A percentile compares a stretch with the other conserved stretches of the same genome.
Evolutionary conservation across 2,797 vertebrate species (phyloP).

Genomic region (Falco naumanni): DNA sequence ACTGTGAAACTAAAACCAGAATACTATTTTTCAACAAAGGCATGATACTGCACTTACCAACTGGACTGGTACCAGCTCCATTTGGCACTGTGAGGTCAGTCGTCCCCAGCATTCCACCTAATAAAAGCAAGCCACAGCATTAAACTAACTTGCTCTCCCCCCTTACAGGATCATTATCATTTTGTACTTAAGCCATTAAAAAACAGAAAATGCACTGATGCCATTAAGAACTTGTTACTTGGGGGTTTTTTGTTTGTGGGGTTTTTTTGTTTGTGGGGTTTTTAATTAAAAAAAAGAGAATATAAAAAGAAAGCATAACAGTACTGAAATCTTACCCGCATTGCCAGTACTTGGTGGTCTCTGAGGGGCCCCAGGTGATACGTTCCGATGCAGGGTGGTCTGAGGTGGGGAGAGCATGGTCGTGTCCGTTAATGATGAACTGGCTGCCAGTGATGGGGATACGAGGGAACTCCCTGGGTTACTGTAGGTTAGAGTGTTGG

Average conservation of each 20-base stretch:
- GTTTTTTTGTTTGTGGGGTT: too few species aligned
- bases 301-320: not conserved
- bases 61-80: conserved; percentile 89
- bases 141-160: not conserved
- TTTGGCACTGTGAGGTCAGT: conserved; percentile 90
- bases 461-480: conserved; percentile 90
- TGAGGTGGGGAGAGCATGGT: conserved; percentile 95
- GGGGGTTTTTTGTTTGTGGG: too few species aligned
- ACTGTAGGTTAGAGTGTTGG: conserved; percentile 90
- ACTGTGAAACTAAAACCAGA: not conserved
- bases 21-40: not conserved
- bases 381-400: conserved; percentile 90
- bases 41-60: conserved; percentile 79
- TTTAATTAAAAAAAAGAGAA: not conserved
- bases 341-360: conserved; percentile 91
- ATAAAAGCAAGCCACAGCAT: conserved; percentile 4
- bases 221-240: not conserved
- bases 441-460: conserved; percentile 88
- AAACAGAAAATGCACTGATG: not conserved
- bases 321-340: conserved; percentile 79
- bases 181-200: not conserved
- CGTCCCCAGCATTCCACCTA: conserved; percentile 90
- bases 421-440: conserved; percentile 88
- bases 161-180: not conserved
- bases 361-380: conserved; percentile 89